phyloP scores from a whole-genome alignment of 2,113 vertebrate species.

The Gracilinanus agilis region DNA sequence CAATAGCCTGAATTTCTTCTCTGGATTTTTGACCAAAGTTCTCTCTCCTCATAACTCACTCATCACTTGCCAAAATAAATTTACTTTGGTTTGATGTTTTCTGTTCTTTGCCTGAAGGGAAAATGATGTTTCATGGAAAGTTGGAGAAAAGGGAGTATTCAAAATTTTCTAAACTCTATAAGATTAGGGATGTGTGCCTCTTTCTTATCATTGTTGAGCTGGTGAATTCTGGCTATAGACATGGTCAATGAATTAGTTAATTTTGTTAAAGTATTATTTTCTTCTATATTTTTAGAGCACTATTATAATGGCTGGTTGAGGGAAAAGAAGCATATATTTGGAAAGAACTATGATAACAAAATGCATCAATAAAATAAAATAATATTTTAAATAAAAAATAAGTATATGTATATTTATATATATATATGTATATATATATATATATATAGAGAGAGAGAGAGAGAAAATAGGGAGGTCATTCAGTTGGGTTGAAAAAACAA shows the following conservation, averaged over 20 bases:
- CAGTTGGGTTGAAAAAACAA: accelerated
- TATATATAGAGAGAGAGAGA: too few species aligned
- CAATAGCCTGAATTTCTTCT: background rate
- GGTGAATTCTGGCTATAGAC: background rate
- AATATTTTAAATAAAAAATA: background rate
- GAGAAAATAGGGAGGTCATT: background rate
- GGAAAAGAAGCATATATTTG: background rate
- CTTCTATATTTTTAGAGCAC: background rate
- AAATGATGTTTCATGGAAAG: background rate
- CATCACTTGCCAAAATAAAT: background rate
- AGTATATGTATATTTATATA: too few species aligned
- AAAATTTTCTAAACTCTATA: background rate
- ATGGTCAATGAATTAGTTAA: background rate
- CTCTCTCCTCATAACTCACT: background rate
- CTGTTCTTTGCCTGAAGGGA: background rate
- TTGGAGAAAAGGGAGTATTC: background rate
- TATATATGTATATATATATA: too few species aligned
- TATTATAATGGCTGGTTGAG: background rate
- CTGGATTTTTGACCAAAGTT: background rate
- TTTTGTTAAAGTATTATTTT: background rate
- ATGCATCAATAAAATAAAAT: background rate
- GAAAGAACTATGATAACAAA: background rate
- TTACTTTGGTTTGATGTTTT: background rate
- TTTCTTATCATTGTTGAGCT: background rate
- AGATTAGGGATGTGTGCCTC: background rate